These are phyloP conservation scores for Cryptocephalus moraei DNA, from an alignment of 2,888 invertebrate species.

Conservation along the genomic window DNA sequence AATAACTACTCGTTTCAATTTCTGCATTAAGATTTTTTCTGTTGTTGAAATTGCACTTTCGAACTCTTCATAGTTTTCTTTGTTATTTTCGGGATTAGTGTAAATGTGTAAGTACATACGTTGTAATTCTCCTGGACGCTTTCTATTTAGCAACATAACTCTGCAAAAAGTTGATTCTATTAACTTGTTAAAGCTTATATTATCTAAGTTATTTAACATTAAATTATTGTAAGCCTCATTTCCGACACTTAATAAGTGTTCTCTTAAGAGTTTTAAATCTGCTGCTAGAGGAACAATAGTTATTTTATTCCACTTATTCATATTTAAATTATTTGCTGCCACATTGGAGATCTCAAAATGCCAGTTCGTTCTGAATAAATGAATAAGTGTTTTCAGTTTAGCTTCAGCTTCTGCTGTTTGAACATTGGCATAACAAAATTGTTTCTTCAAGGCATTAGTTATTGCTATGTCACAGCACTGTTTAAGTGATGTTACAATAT, in stretches of 20 bases:
- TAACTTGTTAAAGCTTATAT: constrained; percentile 4
- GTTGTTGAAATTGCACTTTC: constrained; percentile 1
- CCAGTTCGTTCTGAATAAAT: constrained; percentile 9
- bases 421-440: constrained; percentile 1
- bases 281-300: constrained; percentile 6
- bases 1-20: constrained; percentile 3
- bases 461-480: no score
- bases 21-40: constrained; percentile 3
- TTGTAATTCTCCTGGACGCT: no score
- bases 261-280: constrained; percentile 6
- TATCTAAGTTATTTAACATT: no score
- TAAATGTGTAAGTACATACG: no score
- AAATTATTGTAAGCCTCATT: background rate
- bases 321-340: constrained; percentile 9
- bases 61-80: constrained; percentile 10
- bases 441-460: constrained; percentile 1
- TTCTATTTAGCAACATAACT: no score
- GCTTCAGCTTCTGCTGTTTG: constrained; percentile 8
- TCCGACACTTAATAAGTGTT: constrained; percentile 3
- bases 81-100: constrained; percentile 1
- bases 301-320: constrained; percentile 14
- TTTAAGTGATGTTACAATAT: no score
- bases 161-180: constrained; percentile 15
- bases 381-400: constrained; percentile 16
- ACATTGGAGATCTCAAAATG: constrained; percentile 6